These are phyloP conservation scores for Epizoanthus scotinus DNA, from an alignment of 92 coral and sea anemone genomes.

Conservation along the genomic window DNA sequence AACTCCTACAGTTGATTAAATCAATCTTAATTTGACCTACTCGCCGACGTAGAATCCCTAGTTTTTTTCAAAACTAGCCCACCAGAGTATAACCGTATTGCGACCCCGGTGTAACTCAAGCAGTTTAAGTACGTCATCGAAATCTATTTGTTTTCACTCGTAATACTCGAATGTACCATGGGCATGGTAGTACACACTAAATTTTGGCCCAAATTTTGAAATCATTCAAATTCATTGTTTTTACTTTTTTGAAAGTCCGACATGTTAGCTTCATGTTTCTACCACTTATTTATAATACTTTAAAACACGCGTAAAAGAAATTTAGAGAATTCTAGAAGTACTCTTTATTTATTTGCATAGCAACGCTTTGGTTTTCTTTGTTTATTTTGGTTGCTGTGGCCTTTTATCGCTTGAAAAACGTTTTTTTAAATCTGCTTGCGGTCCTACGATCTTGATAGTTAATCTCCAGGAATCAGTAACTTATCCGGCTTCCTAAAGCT, in stretches of 20 bases:
- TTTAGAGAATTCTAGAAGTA: neutral
- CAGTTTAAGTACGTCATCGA: no score
- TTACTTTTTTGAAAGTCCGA: constrained; percentile 4
- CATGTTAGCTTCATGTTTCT: constrained; percentile 19
- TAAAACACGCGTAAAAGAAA: neutral
- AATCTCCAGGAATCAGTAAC: neutral
- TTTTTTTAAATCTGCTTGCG: neutral
- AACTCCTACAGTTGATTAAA: no score
- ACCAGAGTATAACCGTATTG: no score
- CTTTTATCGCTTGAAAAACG: neutral
- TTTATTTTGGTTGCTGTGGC: no score
- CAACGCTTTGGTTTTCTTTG: no score
- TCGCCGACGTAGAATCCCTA: no score
- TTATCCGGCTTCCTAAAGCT: constrained; percentile 7
- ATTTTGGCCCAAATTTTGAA: neutral
- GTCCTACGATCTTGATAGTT: constrained; percentile 1
- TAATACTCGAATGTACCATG: no score
- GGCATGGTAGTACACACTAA: constrained; percentile 22
- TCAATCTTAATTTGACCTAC: no score
- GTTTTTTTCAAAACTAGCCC: no score
- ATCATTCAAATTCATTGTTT: neutral
- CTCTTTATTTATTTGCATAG: constrained; percentile 22
- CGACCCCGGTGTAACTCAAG: no score
- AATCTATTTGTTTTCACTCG: no score
- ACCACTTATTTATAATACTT: no score